A percentile compares a stretch with the other conserved stretches of the same genome.
Evolutionary conservation across 2,113 vertebrate genomes (phyloP).

Genomic region (Nymphicus hollandicus): DNA sequence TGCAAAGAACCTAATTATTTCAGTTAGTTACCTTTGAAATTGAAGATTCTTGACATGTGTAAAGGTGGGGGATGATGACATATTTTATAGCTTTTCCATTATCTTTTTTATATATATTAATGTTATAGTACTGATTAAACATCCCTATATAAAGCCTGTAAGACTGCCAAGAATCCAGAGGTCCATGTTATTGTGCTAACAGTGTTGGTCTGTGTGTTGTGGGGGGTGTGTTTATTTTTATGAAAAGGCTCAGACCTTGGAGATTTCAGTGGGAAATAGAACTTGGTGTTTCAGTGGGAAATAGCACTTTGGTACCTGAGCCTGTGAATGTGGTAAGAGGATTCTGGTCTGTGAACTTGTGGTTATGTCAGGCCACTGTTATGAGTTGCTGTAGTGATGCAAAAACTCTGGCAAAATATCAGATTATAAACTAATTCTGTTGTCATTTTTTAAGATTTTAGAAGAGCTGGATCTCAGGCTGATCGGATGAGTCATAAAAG

Average conservation of each 20-base stretch:
- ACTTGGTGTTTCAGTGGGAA: not conserved
- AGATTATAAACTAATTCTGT: not conserved
- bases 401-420: not conserved
- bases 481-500: not conserved
- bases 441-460: not conserved
- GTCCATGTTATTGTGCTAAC: accelerated
- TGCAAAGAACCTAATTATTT: not conserved
- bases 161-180: not conserved
- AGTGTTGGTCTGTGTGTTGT: not conserved
- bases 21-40: not conserved
- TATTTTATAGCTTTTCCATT: not conserved
- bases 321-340: accelerated
- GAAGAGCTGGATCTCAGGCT: not conserved
- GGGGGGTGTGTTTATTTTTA: not conserved
- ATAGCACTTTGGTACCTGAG: accelerated
- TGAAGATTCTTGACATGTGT: not conserved
- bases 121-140: not conserved
- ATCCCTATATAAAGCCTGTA: not conserved
- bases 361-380: not conserved
- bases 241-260: not conserved
- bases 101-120: not conserved
- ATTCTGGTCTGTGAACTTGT: not conserved
- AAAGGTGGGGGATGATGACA: not conserved
- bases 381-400: not conserved
- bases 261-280: not conserved